Conservation (phyloP, 2,113 vertebrate species). For the Tapirus terrestris region DNA sequence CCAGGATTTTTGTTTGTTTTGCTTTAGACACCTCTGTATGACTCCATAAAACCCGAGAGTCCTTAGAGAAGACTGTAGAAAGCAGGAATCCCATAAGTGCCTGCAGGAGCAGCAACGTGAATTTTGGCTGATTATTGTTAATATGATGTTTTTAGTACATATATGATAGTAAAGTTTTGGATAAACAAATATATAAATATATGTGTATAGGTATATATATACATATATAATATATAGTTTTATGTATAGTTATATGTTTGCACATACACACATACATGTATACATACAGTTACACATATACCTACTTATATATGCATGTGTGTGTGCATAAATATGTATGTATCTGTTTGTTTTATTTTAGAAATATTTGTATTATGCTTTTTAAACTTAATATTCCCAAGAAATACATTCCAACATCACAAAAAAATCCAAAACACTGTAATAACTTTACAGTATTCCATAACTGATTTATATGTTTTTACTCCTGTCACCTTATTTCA, state of each 20-base stretch:
- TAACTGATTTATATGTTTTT: not conserved
- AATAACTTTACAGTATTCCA: not conserved
- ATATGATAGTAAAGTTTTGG: not conserved
- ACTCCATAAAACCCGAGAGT: not conserved
- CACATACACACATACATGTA: not conserved
- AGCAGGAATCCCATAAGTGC: too few species aligned
- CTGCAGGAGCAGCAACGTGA: too few species aligned
- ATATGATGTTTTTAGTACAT: not conserved
- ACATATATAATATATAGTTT: too few species aligned
- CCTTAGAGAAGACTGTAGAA: not conserved
- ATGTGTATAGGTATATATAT: not conserved
- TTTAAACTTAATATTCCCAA: not conserved
- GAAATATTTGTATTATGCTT: not conserved
- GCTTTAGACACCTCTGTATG: not conserved
- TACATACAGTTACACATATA: too few species aligned
- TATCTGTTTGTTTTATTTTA: not conserved
- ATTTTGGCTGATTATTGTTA: not conserved
- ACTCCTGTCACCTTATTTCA: not conserved
- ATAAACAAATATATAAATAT: not conserved
- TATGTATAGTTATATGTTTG: fast-evolving
- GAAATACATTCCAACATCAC: not conserved
- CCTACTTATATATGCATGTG: not conserved
- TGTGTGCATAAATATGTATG: not conserved
- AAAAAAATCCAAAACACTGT: not conserved
- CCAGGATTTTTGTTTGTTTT: not conserved